A percentile compares a stretch with the other conserved stretches of the same genome.
Conservation (phyloP, 2,888 invertebrate genomes). For the Ormyrus nitidulus region DNA sequence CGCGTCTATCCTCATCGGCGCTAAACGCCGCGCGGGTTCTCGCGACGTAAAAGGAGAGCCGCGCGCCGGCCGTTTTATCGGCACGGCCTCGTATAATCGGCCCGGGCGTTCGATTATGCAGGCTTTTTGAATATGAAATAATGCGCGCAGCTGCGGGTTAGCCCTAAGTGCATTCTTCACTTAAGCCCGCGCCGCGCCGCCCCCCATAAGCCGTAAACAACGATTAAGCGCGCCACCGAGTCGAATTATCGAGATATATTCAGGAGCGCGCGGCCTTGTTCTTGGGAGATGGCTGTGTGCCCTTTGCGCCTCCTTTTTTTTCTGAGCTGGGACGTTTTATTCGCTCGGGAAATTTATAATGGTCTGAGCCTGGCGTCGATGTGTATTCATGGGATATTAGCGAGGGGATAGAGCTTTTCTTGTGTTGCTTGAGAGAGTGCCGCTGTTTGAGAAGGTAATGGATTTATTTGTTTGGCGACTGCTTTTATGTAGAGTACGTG, state of each 20-base stretch:
- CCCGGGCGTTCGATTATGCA: constrained; percentile 47
- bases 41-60: neutral
- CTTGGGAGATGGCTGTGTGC: too few species aligned
- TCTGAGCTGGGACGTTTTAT: too few species aligned
- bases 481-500: too few species aligned
- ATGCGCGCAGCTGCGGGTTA: constrained; percentile 41
- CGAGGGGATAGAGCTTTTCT: too few species aligned
- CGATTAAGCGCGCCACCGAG: constrained; percentile 64
- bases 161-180: constrained; percentile 63
- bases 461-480: too few species aligned
- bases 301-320: too few species aligned
- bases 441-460: too few species aligned
- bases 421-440: too few species aligned
- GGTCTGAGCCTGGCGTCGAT: too few species aligned
- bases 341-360: too few species aligned
- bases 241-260: constrained; percentile 71
- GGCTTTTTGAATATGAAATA: constrained; percentile 48
- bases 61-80: neutral
- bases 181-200: constrained; percentile 59
- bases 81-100: constrained; percentile 24
- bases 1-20: neutral
- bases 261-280: neutral
- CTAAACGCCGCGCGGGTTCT: neutral
- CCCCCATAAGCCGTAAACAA: constrained; percentile 69
- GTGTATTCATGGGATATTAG: too few species aligned